Conservation (phyloP, 2,888 invertebrate genomes). For the Chloroclystis v-ata region DNA sequence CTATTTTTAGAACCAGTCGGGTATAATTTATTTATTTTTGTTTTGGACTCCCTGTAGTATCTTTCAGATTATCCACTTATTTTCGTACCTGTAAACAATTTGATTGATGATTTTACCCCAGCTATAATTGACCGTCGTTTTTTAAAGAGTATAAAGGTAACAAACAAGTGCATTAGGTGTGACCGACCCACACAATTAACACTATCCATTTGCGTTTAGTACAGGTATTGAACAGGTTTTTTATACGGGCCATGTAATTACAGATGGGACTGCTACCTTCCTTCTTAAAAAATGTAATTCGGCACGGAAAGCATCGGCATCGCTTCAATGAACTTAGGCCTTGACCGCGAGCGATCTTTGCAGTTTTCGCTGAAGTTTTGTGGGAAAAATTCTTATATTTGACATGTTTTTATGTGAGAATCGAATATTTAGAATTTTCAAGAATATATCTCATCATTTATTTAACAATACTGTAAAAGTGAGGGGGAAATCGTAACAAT, state of each 20-base stretch:
- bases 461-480: too few relatives aligned
- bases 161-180: not conserved
- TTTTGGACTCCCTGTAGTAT: too few relatives aligned
- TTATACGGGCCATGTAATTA: conserved; percentile 40
- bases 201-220: conserved; percentile 6
- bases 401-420: too few relatives aligned
- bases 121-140: too few relatives aligned
- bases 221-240: conserved; percentile 33
- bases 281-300: conserved; percentile 51
- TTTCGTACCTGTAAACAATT: too few relatives aligned
- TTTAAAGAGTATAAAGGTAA: not conserved
- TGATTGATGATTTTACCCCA: too few relatives aligned
- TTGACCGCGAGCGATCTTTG: conserved; percentile 40
- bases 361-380: conserved; percentile 21
- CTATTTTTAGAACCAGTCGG: too few relatives aligned
- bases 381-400: not conserved
- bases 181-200: not conserved
- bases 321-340: conserved; percentile 44
- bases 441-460: too few relatives aligned
- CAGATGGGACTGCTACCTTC: conserved; percentile 51
- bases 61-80: too few relatives aligned
- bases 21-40: too few relatives aligned
- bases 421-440: too few relatives aligned
- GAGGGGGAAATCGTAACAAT: too few relatives aligned
- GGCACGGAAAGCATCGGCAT: conserved; percentile 37